Evolutionary conservation across 1,140 invertebrate genomes (phyloP).

Genomic region (Araneus ventricosus): DNA sequence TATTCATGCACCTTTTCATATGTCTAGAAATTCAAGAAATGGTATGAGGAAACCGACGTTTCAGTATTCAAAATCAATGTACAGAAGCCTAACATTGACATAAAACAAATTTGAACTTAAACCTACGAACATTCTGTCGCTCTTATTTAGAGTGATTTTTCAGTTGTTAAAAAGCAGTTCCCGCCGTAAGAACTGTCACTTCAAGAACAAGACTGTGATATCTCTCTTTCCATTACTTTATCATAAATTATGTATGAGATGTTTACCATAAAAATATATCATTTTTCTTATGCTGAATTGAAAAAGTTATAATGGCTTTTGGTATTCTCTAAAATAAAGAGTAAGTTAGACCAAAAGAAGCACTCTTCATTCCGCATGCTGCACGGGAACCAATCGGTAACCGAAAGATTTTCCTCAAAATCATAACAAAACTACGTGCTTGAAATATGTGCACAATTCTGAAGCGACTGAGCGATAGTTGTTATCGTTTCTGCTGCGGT

Average conservation of each 20-base stretch:
- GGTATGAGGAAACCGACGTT: too few relatives aligned
- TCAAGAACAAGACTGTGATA: neutral
- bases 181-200: neutral
- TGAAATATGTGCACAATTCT: neutral
- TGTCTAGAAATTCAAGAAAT: too few relatives aligned
- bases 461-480: neutral
- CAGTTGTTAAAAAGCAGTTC: neutral
- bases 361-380: neutral
- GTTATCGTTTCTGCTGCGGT: neutral
- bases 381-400: neutral
- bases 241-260: constrained; percentile 6
- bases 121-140: neutral
- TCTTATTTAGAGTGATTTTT: neutral
- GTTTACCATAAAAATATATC: constrained; percentile 8
- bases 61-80: neutral
- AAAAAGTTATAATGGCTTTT: constrained; percentile 11
- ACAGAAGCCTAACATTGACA: neutral
- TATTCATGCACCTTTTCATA: neutral
- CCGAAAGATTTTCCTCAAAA: neutral
- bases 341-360: neutral
- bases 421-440: neutral
- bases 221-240: neutral
- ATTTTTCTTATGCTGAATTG: neutral
- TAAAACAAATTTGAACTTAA: constrained; percentile 13
- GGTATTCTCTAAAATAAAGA: neutral